Conservation (phyloP, 2,888 invertebrate species). For the Lepidocyrtoides sp. region DNA sequence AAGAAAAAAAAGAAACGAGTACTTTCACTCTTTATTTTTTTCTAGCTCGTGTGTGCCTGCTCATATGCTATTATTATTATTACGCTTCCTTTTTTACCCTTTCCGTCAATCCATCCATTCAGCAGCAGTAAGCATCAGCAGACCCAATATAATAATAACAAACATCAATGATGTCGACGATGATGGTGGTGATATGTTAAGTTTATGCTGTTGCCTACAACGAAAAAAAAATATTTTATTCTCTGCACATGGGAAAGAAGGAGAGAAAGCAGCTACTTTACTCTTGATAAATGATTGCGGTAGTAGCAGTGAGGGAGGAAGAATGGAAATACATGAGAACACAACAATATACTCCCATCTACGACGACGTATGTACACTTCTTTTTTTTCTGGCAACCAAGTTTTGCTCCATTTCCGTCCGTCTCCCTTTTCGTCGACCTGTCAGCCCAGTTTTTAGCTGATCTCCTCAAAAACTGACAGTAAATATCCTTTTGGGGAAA, state of each 20-base stretch:
- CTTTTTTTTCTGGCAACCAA: constrained; percentile 7
- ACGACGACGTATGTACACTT: neutral
- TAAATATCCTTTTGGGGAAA: constrained; percentile 74
- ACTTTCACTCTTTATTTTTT: constrained; percentile 31
- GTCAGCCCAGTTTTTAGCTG: constrained; percentile 72
- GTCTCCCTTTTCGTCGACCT: constrained; percentile 63
- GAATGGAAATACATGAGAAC: neutral
- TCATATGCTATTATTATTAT: neutral
- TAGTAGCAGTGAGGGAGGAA: neutral
- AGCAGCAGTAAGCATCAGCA: neutral
- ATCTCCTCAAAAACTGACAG: constrained; percentile 76
- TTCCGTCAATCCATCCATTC: constrained; percentile 8
- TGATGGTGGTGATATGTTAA: neutral
- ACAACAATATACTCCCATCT: neutral
- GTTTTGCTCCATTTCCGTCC: constrained; percentile 72
- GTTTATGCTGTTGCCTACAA: too few relatives aligned
- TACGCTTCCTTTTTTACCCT: neutral
- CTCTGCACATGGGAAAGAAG: too few relatives aligned
- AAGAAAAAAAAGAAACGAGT: neutral
- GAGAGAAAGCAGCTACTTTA: constrained; percentile 35
- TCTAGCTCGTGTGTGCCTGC: neutral
- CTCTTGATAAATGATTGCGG: constrained; percentile 17
- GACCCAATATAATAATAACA: neutral
- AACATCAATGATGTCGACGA: neutral
- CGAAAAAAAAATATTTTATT: neutral